phyloP scores from a whole-genome alignment of 2,888 invertebrate species.

The Luperina nickerlii region DNA sequence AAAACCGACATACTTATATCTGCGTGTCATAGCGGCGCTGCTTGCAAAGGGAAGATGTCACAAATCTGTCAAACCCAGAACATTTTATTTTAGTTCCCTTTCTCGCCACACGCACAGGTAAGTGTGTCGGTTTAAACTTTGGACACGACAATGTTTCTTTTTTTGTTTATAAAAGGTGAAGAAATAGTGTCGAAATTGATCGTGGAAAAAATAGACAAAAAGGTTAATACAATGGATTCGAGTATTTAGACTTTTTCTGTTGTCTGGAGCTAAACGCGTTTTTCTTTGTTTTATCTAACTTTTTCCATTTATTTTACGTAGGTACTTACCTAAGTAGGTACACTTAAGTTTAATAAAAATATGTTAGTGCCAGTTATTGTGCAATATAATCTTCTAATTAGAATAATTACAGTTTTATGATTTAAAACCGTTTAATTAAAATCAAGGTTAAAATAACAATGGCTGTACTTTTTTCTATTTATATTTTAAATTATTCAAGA shows the following conservation, averaged over 20 bases:
- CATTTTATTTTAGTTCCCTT: neutral
- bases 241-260: conserved; percentile 8
- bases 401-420: too few relatives aligned
- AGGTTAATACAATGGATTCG: conserved; percentile 10
- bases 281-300: conserved; percentile 10
- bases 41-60: neutral
- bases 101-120: conserved; percentile 8
- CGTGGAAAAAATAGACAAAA: conserved; percentile 13
- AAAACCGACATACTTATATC: neutral
- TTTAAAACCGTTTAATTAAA: neutral
- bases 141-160: neutral
- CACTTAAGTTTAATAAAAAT: too few relatives aligned
- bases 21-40: neutral
- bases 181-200: neutral
- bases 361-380: too few relatives aligned
- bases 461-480: neutral
- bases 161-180: neutral
- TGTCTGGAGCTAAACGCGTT: neutral
- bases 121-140: neutral
- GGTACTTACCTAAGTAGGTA: too few relatives aligned
- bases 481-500: neutral
- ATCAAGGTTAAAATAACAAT: neutral
- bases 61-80: neutral
- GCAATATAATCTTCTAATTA: too few relatives aligned
- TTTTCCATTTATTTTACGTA: neutral